phyloP scores from a whole-genome alignment of 1,140 invertebrate species.

The Drosophila oshimai region DNA sequence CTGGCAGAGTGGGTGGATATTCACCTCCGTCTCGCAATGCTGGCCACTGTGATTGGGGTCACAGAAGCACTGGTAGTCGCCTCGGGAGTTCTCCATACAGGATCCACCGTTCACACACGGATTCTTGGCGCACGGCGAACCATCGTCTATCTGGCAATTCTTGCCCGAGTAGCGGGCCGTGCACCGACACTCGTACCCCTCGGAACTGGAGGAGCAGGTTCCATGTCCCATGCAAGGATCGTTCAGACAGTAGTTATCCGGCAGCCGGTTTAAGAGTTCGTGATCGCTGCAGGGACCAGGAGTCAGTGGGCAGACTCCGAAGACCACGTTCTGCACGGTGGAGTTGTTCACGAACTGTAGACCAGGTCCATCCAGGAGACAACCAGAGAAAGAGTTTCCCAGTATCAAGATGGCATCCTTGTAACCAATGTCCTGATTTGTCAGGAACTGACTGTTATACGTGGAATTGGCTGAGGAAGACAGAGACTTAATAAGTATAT shows the following conservation, averaged over 20 bases:
- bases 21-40: slow-evolving; percentile 91
- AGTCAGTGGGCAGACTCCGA: slow-evolving; percentile 89
- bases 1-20: slow-evolving; percentile 88
- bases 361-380: slow-evolving; percentile 91
- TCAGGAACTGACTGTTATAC: slow-evolving; percentile 89
- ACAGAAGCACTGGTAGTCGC: slow-evolving; percentile 91
- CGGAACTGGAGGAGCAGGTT: slow-evolving; percentile 88
- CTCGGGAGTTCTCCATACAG: slow-evolving; percentile 88
- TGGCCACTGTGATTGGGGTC: slow-evolving; percentile 88
- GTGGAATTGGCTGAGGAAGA: slow-evolving; percentile 87
- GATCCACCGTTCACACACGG: slow-evolving; percentile 90
- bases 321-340: slow-evolving; percentile 87
- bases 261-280: slow-evolving; percentile 84
- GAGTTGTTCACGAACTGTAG: slow-evolving; percentile 88
- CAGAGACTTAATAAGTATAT: not conserved
- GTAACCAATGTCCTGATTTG: slow-evolving; percentile 87
- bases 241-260: slow-evolving; percentile 88
- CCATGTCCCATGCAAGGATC: slow-evolving; percentile 92
- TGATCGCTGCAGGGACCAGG: slow-evolving; percentile 86
- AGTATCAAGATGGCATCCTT: slow-evolving; percentile 87
- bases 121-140: slow-evolving; percentile 87
- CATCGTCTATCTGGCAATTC: slow-evolving; percentile 92
- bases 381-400: slow-evolving; percentile 91
- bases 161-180: slow-evolving; percentile 90
- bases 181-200: slow-evolving; percentile 91